Percentiles rank a stretch among this genome's conserved stretches.
Evolutionary conservation across 2,888 invertebrate species (phyloP).

Genomic region (Oligia strigilis): DNA sequence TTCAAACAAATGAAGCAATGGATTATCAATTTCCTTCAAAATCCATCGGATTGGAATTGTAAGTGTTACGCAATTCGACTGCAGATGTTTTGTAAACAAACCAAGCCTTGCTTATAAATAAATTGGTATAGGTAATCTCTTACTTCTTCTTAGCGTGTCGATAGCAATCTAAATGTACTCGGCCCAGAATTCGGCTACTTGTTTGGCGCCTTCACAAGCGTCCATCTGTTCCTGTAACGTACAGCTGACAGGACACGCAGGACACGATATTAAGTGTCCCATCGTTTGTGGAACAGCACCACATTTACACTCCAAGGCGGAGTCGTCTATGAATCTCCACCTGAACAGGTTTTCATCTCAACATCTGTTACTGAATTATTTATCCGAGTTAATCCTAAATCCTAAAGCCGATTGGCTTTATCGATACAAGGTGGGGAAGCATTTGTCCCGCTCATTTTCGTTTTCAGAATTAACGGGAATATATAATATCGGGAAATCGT

Average conservation of each 20-base stretch:
- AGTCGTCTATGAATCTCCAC: too few relatives aligned
- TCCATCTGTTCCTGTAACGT: too few relatives aligned
- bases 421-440: background rate
- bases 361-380: slow-evolving; percentile 14
- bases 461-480: slow-evolving; percentile 1
- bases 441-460: background rate
- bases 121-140: slow-evolving; percentile 17
- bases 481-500: background rate
- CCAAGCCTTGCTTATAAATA: slow-evolving; percentile 15
- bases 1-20: background rate
- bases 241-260: too few relatives aligned
- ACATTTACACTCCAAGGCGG: too few relatives aligned
- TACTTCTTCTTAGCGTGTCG: too few relatives aligned
- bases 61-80: background rate
- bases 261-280: too few relatives aligned
- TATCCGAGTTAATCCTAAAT: slow-evolving; percentile 26
- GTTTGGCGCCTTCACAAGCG: too few relatives aligned
- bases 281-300: too few relatives aligned
- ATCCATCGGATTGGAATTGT: background rate
- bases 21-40: background rate
- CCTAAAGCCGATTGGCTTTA: slow-evolving; percentile 15
- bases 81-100: slow-evolving; percentile 15
- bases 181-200: too few relatives aligned
- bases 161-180: too few relatives aligned
- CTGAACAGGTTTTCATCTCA: too few relatives aligned